Evolutionary conservation across 1,140 invertebrate genomes (phyloP), one percentile per base, ranked within the genome.

Genomic region (Drosophila setifemur): DNA sequence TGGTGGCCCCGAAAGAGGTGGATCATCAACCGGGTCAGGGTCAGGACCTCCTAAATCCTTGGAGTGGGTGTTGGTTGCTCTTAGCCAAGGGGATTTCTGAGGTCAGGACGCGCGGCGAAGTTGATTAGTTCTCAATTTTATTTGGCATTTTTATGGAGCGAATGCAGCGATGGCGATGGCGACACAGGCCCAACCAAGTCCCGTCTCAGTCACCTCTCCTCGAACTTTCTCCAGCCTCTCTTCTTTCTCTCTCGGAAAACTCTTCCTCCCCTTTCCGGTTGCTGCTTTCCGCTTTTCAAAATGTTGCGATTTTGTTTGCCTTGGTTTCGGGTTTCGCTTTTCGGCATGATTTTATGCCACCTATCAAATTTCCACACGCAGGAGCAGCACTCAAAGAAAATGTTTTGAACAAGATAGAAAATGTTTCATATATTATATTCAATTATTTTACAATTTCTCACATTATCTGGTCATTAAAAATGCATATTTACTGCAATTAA

Each of bases 111-210:
- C n/a, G n/a, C 52, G 52, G 37, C 31, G 23, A 53, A 64, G 70
- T 79, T 79, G 75, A 79, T 79, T 79, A 79, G 79, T 79, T 79
- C 37, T 37, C 64, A 7, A 57, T 79, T 79, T 79, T 79, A 79
- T 79, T 79, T 79, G 75, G 57, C 70, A 44, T 64, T 79, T 79
- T 79, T 79, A 79, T 79, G 57, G n/a, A 73, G 45, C 57, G 58
- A 69, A 57, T 69, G 55, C 54, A 58, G 14, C 37, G 35, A 11
- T 37, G 25, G 14, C 37, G 35, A 11, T 37, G 25, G 16, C 14
- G 47, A 33, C 25, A 28, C 14, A 23, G 8, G 29, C n/a, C 6
- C 18, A 5, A 9, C 18, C 28, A 7, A 40, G 43, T 7, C 45
- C 9, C 1, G 29, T 18, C 21, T 26, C 2, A 12, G 3, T 12